Base-by-base conservation (phyloP, 1,140 invertebrate genomes). In the Formica selysi region DNA sequence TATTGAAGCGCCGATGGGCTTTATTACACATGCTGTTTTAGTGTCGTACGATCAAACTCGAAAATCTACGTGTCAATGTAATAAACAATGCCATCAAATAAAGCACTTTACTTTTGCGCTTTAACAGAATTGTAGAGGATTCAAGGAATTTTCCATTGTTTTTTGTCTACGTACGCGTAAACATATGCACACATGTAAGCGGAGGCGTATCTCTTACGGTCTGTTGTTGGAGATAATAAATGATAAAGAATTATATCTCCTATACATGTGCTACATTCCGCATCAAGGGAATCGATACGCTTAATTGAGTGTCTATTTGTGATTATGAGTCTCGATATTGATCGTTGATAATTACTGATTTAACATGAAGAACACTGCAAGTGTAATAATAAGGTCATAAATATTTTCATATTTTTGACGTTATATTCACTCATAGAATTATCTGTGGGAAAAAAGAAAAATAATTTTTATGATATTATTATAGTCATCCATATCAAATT, bases 61-160 rank as follows among this genome's bases (percentile, higher is more conserved):
- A 67, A 54, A 68, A 64, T 67, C 13, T 7, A 19, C 36, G 0
- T 16, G n/a, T 54, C 70, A 54, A 85, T 70, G 19, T 44, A 68
- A 59, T 29, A 19, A 64, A 41, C 10, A 36, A 38, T 26, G 3
- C 7, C 22, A 26, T 51, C 51, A 76, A 76, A 64, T 29, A 16
- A 36, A 59, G 29, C 11, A 19, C n/a, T 76, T 76, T 8, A 26
- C 2, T 26, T 19, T 51, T 36, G 36, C 7, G 13, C 8, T 79
- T 79, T 81, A 85, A 10, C 26, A 16, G 68, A 68, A 13, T 0
- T 76, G 3, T 13, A 65, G 4, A 44, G n/a, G 13, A 70, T 85
- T 70, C 44, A 71, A 10, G 86, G 41, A 85, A 79, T 29, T 85
- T 89, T 87, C 76, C 88, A 36, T 11, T 48, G 44, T 74, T 62